Evolutionary conservation across 2,888 invertebrate genomes (phyloP), one percentile per base, ranked within the genome.

Genomic region (Ceriagrion tenellum): DNA sequence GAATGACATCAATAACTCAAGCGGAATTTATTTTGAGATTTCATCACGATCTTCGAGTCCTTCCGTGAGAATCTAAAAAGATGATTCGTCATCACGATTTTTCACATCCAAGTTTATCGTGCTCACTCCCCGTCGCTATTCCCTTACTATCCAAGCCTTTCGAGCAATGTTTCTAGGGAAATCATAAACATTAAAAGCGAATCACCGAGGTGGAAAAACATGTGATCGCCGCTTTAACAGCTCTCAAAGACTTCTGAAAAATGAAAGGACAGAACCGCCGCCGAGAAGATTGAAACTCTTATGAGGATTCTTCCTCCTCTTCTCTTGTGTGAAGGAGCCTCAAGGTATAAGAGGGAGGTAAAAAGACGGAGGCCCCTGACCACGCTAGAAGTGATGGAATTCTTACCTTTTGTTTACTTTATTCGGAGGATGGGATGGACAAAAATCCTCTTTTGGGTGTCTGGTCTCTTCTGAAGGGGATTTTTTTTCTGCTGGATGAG

Each of bases 381-480:
- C 81, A 26, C 18, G 16, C 81, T 81, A 81, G 35, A 30, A 81
- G 81, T 81, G 81, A 35, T 26, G 81, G 81, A 81, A 81, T 81
- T 35, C 81, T 13, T n/a, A 13, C 81, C 35, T 35, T 81, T 81
- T 81, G 35, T 81, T 81, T 30, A 81, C 81, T 81, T 81, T 81
- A 81, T 81, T 81, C 81, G 35, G 10, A 10, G 81, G 35, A 16
- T 81, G 81, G 81, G 35, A 16, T 81, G 81, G 81, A n/a, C n/a
- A 35, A 35, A 81, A 16, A 3, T 13, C 35, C 16, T 35, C 35
- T 30, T n/a, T 16, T 26, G 30, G 81, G 81, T 81, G 81, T 81
- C 81, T 81, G 81, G 81, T 81, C 81, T 81, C 81, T 35, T 35
- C 59, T 59, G 59, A 59, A 30, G 81, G 81, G 81, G n/a, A n/a